Percentiles rank a stretch among this genome's conserved stretches.
Conservation (phyloP, 2,888 invertebrate genomes). For the Chaitophorus viminalis region DNA sequence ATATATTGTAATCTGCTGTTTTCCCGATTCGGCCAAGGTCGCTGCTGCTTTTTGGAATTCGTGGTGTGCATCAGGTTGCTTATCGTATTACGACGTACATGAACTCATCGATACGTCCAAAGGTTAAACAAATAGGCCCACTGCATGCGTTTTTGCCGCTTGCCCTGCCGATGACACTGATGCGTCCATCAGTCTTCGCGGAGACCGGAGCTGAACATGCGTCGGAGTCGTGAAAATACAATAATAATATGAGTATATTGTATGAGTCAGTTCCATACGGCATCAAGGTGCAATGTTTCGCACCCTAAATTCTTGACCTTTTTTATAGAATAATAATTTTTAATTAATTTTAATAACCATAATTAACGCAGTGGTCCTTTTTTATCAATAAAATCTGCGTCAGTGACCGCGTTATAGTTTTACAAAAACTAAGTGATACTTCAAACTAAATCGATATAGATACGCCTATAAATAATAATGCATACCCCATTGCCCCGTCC, state of each 20-base stretch:
- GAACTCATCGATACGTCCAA: neutral
- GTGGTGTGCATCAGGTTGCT: neutral
- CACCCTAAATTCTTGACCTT: too few species aligned
- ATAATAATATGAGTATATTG: too few species aligned
- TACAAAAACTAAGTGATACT: neutral
- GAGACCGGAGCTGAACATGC: neutral
- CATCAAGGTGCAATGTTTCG: too few species aligned
- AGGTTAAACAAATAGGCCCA: neutral
- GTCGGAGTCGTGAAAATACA: neutral
- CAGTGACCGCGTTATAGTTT: too few species aligned
- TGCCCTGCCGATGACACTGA: neutral
- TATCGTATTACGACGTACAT: neutral
- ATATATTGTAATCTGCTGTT: neutral
- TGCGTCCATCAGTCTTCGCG: neutral
- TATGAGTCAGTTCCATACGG: too few species aligned
- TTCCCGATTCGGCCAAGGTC: slow-evolving; percentile 37
- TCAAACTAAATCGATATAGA: too few species aligned
- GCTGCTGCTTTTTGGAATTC: slow-evolving; percentile 8
- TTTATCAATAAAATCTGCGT: neutral
- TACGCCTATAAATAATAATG: too few species aligned
- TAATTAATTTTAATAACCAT: too few species aligned
- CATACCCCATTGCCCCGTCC: too few species aligned
- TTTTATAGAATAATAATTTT: too few species aligned
- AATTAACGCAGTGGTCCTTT: neutral
- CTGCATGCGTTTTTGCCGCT: neutral